A percentile compares a stretch with the other conserved stretches of the same genome.
Evolutionary conservation across 2,797 vertebrate genomes (phyloP).

Genomic region (Chelonia mydas): DNA sequence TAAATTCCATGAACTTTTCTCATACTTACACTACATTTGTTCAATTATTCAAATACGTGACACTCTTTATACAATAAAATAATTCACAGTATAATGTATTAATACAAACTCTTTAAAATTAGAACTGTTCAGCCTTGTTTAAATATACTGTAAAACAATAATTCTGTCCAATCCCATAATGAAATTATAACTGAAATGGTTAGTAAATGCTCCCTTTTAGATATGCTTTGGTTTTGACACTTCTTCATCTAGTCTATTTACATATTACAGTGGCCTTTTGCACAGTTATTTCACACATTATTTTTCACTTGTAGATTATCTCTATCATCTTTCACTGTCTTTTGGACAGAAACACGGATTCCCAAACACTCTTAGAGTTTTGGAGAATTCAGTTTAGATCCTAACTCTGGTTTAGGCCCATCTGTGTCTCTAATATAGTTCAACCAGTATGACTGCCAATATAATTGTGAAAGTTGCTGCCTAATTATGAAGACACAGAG

Average conservation of each 20-base stretch:
- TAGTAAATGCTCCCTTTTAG: background rate
- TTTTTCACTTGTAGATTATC: background rate
- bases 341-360: background rate
- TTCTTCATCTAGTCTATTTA: background rate
- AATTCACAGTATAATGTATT: conserved; percentile 29
- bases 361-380: background rate
- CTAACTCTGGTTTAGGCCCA: background rate
- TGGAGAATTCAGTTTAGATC: background rate
- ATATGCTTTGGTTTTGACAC: background rate
- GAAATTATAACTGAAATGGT: background rate
- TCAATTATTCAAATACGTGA: conserved; percentile 13
- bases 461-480: background rate
- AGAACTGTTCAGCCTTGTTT: background rate
- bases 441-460: background rate
- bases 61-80: conserved; percentile 32
- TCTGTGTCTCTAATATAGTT: background rate
- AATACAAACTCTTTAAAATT: conserved; percentile 16
- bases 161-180: background rate
- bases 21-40: conserved; percentile 19
- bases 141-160: conserved; percentile 24
- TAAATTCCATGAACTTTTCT: conserved; percentile 35
- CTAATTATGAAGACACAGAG: background rate
- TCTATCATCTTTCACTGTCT: background rate
- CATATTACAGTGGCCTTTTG: background rate
- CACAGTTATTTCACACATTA: background rate